phyloP scores from a whole-genome alignment of 1,140 invertebrate species.

The Coelopa frigida region DNA sequence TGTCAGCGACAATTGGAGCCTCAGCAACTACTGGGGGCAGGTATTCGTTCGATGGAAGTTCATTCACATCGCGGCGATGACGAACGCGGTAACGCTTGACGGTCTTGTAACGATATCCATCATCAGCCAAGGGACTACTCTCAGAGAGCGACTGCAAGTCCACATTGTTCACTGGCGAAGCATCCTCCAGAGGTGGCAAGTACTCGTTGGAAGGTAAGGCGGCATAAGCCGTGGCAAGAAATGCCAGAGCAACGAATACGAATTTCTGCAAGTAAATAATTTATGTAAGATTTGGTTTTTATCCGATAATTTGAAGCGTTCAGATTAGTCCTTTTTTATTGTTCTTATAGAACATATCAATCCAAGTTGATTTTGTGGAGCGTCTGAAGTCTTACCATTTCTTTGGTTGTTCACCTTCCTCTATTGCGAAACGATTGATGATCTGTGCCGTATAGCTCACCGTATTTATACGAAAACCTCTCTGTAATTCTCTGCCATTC shows the following conservation, averaged over 20 bases:
- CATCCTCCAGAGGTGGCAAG: constrained; percentile 36
- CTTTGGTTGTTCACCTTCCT: constrained; percentile 1
- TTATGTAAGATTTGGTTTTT: not conserved
- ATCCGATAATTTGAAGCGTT: not conserved
- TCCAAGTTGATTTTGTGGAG: no score
- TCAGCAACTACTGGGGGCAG: constrained; percentile 22
- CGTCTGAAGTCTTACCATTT: constrained; percentile 8
- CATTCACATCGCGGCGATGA: constrained; percentile 28
- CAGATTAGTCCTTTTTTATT: no score
- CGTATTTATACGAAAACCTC: constrained; percentile 7
- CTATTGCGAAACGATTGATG: constrained; percentile 6
- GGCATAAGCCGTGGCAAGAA: constrained; percentile 38
- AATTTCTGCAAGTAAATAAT: constrained; percentile 32
- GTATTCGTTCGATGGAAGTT: constrained; percentile 25
- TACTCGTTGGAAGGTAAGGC: constrained; percentile 37
- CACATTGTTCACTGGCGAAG: constrained; percentile 25
- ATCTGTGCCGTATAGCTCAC: not conserved
- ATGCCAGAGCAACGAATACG: constrained; percentile 38
- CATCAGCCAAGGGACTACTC: constrained; percentile 21
- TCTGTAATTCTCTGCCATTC: no score
- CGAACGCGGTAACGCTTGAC: constrained; percentile 22
- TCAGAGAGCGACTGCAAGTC: constrained; percentile 20
- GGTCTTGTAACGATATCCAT: constrained; percentile 25
- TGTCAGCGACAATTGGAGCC: constrained; percentile 9
- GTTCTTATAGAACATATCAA: no score